Evolutionary conservation across 2,888 invertebrate genomes (phyloP), one percentile per base, ranked within the genome.

Genomic region (Rhagium mordax): DNA sequence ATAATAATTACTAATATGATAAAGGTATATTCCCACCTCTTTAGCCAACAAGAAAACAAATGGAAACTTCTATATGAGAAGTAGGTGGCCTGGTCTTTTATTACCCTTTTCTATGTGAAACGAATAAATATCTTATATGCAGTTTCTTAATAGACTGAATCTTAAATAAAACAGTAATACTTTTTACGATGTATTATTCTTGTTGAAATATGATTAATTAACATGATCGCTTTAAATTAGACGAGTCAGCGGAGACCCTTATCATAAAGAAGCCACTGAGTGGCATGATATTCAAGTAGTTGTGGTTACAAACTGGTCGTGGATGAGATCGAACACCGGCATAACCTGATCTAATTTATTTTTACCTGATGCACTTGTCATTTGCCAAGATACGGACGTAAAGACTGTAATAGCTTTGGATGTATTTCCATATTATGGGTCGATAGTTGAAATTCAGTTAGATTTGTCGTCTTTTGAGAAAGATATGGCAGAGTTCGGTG

Each of bases 231-330:
- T 21, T 16, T n/a, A 49, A 49, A 64, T 64, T 64, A 49, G 64
- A 27, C 24, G 27, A 27, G 27, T 27, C 21, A 59, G 27, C 53
- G n/a, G 53, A 20, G 55, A 53, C 70, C 60, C 51, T 49, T 24
- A 41, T 18, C 29, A 15, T 20, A 10, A 15, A 48, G 70, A 70
- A 70, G 55, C 64, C 70, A 57, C 27, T 57, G 48, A 29, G 48
- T 55, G 29, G 48, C 49, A 49, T 48, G 70, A 70, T 48, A 70
- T 65, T 27, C 55, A 41, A 70, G 70, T 47, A 55, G 16, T 20
- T 29, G 67, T 61, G 72, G 72, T 55, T 55, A 67, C 48, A 61
- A 68, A 68, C 72, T 62, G 62, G 72, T 72, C 47, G 13, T 20
- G 21, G 27, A 72, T 21, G 47, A 72, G 55, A 61, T 55, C 55